phyloP scores from a whole-genome alignment of 1,140 invertebrate species.

The Drosophila eugracilis region DNA sequence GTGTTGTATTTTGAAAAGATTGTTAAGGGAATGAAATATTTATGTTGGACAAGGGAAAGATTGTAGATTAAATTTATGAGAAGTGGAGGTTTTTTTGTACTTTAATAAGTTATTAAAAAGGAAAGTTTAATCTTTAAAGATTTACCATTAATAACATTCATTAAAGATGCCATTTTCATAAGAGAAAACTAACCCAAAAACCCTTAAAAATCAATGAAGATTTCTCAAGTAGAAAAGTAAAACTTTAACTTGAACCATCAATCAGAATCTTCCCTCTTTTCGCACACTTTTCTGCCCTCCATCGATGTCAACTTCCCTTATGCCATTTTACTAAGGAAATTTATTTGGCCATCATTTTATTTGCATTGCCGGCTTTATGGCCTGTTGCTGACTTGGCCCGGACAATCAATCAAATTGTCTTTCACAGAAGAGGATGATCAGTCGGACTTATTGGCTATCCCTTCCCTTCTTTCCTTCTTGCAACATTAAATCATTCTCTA shows the following conservation, averaged over 20 bases:
- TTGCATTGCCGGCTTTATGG: slow-evolving; percentile 46
- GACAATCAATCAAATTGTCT: slow-evolving; percentile 78
- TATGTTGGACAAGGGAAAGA: slow-evolving; percentile 6
- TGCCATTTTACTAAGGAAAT: slow-evolving; percentile 40
- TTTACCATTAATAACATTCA: no score
- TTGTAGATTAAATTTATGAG: background rate
- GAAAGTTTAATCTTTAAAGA: no score
- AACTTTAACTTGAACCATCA: slow-evolving; percentile 37
- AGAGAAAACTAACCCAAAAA: background rate
- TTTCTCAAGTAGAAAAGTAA: background rate
- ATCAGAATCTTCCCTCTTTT: slow-evolving; percentile 12
- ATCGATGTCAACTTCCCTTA: slow-evolving; percentile 40
- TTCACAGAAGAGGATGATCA: slow-evolving; percentile 42
- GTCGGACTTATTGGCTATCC: slow-evolving; percentile 29
- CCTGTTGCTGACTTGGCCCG: slow-evolving; percentile 37
- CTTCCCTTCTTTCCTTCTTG: background rate
- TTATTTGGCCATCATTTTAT: slow-evolving; percentile 52
- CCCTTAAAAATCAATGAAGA: background rate
- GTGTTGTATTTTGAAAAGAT: slow-evolving; percentile 1
- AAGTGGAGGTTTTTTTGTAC: background rate
- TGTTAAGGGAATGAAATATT: slow-evolving; percentile 7
- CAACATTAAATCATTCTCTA: slow-evolving; percentile 81
- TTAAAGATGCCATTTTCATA: no score
- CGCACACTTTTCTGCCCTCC: background rate
- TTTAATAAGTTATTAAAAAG: no score